These are phyloP conservation scores for Petromus typicus DNA, from an alignment of 2,113 vertebrate species.

Conservation along the genomic window DNA sequence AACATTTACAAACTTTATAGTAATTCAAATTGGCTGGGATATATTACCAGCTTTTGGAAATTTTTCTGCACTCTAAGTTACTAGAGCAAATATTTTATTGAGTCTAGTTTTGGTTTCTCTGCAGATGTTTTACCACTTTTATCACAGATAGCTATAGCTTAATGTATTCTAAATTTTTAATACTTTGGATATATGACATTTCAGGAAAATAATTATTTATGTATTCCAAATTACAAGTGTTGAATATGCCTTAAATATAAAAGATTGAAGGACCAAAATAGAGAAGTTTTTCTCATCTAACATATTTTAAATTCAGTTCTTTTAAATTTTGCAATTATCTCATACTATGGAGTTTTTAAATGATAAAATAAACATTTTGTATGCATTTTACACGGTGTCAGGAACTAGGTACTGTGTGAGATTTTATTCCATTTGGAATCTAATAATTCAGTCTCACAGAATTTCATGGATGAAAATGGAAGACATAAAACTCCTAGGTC, in stretches of 20 bases:
- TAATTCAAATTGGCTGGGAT: not conserved
- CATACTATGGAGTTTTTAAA: not conserved
- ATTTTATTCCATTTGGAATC: not conserved
- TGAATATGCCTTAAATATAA: conserved; percentile 39
- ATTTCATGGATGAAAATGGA: not conserved
- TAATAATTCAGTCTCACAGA: not conserved
- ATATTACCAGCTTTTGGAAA: conserved; percentile 34
- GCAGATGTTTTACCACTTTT: conserved; percentile 43
- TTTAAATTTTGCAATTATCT: conserved; percentile 47
- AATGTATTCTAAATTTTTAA: conserved; percentile 59
- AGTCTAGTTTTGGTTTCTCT: conserved; percentile 41
- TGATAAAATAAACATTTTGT: conserved; percentile 31
- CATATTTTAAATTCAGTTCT: conserved; percentile 28
- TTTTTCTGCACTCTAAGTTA: not conserved
- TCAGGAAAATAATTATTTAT: conserved; percentile 55
- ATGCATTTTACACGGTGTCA: not conserved
- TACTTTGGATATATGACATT: conserved; percentile 47
- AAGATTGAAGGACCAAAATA: conserved; percentile 39
- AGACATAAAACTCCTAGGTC: not conserved
- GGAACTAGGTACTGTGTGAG: not conserved
- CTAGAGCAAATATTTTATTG: conserved; percentile 8
- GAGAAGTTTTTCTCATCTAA: not conserved
- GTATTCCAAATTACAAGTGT: conserved; percentile 40
- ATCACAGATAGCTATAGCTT: conserved; percentile 50
- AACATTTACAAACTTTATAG: not conserved